Evolutionary conservation across 2,113 vertebrate species (phyloP).

Genomic region (Chloebia gouldiae): DNA sequence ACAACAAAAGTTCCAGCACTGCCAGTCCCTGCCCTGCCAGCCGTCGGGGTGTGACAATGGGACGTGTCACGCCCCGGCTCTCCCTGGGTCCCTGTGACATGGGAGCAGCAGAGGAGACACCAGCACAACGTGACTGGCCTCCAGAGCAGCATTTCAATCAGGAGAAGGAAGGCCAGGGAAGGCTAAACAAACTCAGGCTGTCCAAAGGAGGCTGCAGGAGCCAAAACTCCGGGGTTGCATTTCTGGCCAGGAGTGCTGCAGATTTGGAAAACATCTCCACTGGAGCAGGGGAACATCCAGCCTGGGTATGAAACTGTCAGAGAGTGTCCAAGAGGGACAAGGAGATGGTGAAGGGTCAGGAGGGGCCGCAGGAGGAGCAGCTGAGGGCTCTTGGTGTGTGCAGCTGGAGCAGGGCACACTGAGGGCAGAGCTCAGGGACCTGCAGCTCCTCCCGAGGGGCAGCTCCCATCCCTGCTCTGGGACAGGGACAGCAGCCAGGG

Average conservation of each 20-base stretch:
- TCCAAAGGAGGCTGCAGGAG: neutral
- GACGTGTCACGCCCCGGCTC: fast-evolving
- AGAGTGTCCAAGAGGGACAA: neutral
- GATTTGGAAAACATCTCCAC: neutral
- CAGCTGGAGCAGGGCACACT: neutral
- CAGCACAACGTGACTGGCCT: neutral
- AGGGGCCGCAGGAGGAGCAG: neutral
- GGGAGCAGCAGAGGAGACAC: neutral
- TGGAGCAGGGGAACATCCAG: neutral
- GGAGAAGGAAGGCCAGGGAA: constrained; percentile 37
- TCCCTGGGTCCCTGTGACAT: fast-evolving
- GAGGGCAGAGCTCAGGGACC: neutral
- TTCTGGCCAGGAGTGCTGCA: constrained; percentile 15
- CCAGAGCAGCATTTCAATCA: neutral
- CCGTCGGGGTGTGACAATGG: fast-evolving
- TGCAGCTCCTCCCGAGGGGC: neutral
- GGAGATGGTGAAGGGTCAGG: neutral
- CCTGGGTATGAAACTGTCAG: neutral
- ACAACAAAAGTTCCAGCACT: fast-evolving
- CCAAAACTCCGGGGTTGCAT: neutral
- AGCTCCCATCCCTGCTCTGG: neutral
- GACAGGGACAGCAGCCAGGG: neutral
- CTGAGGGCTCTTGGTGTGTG: neutral
- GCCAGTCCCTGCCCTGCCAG: neutral
- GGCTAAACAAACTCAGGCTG: constrained; percentile 19